Base-by-base conservation (phyloP, 2,113 vertebrate genomes). In the Vireo altiloquus region DNA sequence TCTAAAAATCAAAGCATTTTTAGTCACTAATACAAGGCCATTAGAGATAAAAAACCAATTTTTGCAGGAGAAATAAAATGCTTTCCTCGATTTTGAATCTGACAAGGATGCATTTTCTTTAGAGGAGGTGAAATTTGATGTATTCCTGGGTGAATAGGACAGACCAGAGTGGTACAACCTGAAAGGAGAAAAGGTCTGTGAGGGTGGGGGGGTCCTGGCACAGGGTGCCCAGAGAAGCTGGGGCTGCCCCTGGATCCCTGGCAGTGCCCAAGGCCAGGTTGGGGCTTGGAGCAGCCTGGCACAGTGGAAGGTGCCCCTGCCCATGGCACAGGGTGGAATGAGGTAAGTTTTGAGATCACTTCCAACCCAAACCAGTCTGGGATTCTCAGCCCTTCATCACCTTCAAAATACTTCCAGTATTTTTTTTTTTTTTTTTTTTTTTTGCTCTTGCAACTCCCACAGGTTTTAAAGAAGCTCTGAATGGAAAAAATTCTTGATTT, bases 251-350 rank as follows among this genome's bases (percentile, higher is more conserved):
- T 39, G 49, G 18, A 64, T 47, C 40, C 49, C 57, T n/a, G 69
- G 28, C 0, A 84, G 35, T 75, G 35, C 0, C 52, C 60, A 40
- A 65, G 50, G 35, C 24, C 35, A 40, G 40, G 35, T 0, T 42
- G 0, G 50, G 20, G 20, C 13, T 40, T 5, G 52, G 30, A 56
- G 10, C 42, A 50, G 5, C 11, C 61, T 76, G 37, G 44, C 16
- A 49, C 0, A 18, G 61, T 21, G 31, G 52, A 3, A 86, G 21
- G 10, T 49, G 35, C 30, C 35, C 50, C 50, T n/a, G 50, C 3
- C 39, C 20, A 10, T 20, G 35, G 12, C 50, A 57, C 6, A 12
- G 22, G 28, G 12, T 23, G 23, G 15, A 4, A 49, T 10, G 14
- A 50, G 52, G 6, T 35, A 35, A 0, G 24, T 3, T 50, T 42